These are phyloP conservation scores for Pampusana beccarii DNA, from an alignment of 2,113 vertebrate species.

Conservation along the genomic window DNA sequence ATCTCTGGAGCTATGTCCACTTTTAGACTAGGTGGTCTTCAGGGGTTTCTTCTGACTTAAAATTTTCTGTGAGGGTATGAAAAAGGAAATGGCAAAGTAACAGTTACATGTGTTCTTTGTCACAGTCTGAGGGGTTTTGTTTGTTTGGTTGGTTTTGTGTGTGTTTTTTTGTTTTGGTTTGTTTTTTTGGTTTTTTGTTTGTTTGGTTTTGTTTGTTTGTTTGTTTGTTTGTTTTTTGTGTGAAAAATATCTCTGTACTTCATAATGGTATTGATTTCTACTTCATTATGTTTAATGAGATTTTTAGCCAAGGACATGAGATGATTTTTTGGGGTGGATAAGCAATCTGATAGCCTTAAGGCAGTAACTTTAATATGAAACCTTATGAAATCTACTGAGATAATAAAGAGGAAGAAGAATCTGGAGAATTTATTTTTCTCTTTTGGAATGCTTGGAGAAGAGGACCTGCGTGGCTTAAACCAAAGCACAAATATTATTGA, in stretches of 20 bases:
- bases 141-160: too few species aligned
- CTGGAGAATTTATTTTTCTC: background rate
- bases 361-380: background rate
- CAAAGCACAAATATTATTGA: background rate
- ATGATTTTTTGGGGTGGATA: background rate
- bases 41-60: background rate
- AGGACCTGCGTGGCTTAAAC: background rate
- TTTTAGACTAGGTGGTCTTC: background rate
- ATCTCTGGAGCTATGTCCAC: background rate
- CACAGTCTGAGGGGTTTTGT: rapidly evolving
- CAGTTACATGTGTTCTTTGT: background rate
- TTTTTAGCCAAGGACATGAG: background rate
- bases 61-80: background rate
- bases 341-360: background rate
- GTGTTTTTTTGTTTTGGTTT: too few species aligned
- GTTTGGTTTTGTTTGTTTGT: too few species aligned
- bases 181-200: too few species aligned
- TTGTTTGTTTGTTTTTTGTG: too few species aligned
- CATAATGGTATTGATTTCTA: background rate
- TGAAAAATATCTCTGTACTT: background rate
- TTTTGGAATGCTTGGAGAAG: background rate
- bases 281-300: constrained; percentile 6
- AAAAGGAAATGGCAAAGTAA: background rate
- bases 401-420: background rate
- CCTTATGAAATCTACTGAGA: background rate